Conservation (phyloP, 2,888 invertebrate genomes). For the Brenthis hecate region DNA sequence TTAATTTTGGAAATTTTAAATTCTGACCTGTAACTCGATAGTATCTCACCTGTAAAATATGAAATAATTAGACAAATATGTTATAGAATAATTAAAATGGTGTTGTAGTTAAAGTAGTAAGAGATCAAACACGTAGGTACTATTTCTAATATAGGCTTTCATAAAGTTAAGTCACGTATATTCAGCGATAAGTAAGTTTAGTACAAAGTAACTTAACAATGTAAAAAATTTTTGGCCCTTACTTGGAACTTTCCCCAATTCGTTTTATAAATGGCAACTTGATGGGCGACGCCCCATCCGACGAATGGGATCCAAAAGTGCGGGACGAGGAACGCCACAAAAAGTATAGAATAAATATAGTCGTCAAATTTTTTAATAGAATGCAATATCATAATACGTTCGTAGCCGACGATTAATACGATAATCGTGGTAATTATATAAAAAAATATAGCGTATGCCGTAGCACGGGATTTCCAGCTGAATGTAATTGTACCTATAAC, state of each 20-base stretch:
- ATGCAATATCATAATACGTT: constrained; percentile 82
- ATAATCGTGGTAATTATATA: constrained; percentile 82
- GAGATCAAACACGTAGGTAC: not conserved
- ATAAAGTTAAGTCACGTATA: constrained; percentile 32
- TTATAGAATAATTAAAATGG: not conserved
- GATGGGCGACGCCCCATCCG: constrained; percentile 86
- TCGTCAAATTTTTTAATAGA: constrained; percentile 86
- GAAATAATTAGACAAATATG: not conserved
- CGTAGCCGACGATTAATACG: constrained; percentile 84
- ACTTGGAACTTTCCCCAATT: constrained; percentile 87
- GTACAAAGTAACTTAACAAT: constrained; percentile 26
- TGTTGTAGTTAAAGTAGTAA: not conserved
- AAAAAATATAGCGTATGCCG: constrained; percentile 85
- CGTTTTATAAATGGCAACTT: constrained; percentile 87
- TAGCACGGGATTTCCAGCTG: constrained; percentile 84
- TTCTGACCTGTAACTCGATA: constrained; percentile 83
- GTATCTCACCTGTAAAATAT: constrained; percentile 71
- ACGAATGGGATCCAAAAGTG: constrained; percentile 88
- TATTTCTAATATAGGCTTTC: constrained; percentile 4
- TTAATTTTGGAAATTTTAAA: constrained; percentile 83
- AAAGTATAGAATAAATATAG: constrained; percentile 86
- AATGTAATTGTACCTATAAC: constrained; percentile 82
- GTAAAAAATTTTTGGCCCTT: constrained; percentile 43
- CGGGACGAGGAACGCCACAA: constrained; percentile 85
- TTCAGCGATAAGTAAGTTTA: constrained; percentile 23